Conservation (phyloP, 2,797 vertebrate genomes). For the Sebastes trivittatus region DNA sequence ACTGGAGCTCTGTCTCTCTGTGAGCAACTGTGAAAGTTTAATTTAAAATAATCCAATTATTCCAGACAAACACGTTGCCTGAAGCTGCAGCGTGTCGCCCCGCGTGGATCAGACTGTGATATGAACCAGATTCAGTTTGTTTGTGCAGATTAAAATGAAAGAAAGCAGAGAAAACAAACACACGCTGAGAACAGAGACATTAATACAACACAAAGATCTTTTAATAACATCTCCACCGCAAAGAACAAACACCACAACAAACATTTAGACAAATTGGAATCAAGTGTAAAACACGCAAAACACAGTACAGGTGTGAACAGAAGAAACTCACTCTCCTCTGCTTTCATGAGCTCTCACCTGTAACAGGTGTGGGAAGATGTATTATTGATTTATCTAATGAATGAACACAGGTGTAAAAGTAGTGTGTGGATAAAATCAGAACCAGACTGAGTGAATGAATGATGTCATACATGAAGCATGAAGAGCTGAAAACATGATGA, state of each 20-base stretch:
- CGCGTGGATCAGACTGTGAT: neutral
- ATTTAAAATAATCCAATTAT: slow-evolving; percentile 49
- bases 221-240: neutral
- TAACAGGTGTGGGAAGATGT: neutral
- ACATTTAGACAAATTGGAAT: neutral
- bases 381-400: neutral
- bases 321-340: neutral
- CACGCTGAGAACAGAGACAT: neutral
- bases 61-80: neutral
- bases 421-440: too few relatives aligned
- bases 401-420: neutral
- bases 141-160: slow-evolving; percentile 1
- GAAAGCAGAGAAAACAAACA: neutral
- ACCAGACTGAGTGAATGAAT: neutral
- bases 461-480: neutral
- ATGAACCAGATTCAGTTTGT: slow-evolving; percentile 7
- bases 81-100: neutral
- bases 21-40: neutral
- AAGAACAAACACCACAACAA: neutral
- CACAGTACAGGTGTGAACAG: neutral
- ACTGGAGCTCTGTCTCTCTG: neutral
- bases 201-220: neutral
- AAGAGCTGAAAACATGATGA: neutral
- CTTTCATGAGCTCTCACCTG: neutral
- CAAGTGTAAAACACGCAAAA: neutral